Conservation (phyloP, 1,140 invertebrate genomes). For the Drosophila setifemur region DNA sequence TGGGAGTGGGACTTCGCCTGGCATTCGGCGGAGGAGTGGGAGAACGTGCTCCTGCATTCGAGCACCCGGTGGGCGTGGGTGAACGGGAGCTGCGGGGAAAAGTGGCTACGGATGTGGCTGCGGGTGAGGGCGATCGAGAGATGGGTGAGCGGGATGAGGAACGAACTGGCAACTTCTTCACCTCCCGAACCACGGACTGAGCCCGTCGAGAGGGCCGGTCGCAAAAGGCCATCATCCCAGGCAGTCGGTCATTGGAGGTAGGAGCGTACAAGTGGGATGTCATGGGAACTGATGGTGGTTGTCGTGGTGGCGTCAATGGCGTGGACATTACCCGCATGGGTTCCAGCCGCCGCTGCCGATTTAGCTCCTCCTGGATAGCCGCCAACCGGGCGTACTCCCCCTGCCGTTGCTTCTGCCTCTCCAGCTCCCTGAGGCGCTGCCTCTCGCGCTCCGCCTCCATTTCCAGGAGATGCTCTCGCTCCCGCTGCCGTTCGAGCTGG, state of each 20-base stretch:
- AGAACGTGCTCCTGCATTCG: neutral
- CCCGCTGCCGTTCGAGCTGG: constrained; percentile 31
- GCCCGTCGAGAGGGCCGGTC: neutral
- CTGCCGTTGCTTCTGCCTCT: constrained; percentile 12
- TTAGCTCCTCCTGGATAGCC: constrained; percentile 7
- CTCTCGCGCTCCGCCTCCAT: constrained; percentile 37
- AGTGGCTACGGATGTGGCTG: no score
- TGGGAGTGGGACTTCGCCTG: neutral
- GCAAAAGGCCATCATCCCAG: constrained; percentile 53
- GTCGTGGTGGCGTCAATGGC: neutral
- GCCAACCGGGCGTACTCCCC: constrained; percentile 6
- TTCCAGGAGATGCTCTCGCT: constrained; percentile 24
- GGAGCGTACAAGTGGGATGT: constrained; percentile 31
- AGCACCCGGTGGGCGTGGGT: no score
- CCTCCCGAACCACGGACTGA: neutral
- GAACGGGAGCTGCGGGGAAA: neutral
- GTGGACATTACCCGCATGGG: constrained; percentile 11
- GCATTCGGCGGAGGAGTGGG: neutral
- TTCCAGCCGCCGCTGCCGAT: neutral
- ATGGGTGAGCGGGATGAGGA: neutral
- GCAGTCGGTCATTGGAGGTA: constrained; percentile 50
- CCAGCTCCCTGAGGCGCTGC: constrained; percentile 17
- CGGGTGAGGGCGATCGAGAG: neutral
- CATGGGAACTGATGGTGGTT: constrained; percentile 11
- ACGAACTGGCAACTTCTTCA: no score